A percentile compares a stretch with the other conserved stretches of the same genome.
These are phyloP conservation scores for Tichodroma muraria DNA, from an alignment of 2,113 vertebrate genomes.

Conservation along the genomic window DNA sequence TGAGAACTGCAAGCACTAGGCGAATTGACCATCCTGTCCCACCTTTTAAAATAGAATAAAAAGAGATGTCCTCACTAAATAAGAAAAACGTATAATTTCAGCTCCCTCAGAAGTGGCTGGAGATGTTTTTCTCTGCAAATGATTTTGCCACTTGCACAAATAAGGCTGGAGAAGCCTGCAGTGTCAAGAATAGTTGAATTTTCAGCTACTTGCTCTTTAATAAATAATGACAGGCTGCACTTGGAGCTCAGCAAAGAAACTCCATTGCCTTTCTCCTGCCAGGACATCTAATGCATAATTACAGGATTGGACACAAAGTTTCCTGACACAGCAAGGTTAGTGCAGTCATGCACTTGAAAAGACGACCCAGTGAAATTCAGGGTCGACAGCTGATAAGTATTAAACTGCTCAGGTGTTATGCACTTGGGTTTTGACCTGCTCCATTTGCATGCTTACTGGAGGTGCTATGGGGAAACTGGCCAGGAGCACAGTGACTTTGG, in stretches of 20 bases:
- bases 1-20: not conserved
- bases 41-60: not conserved
- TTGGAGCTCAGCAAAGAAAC: not conserved
- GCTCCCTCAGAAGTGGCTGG: not conserved
- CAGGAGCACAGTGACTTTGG: accelerated
- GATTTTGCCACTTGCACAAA: not conserved
- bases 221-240: constrained; percentile 36
- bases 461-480: not conserved
- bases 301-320: not conserved
- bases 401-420: not conserved
- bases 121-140: not conserved
- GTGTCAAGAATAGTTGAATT: not conserved
- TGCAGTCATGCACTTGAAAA: not conserved
- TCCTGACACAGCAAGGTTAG: constrained; percentile 38
- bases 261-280: not conserved
- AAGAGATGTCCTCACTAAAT: not conserved
- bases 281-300: constrained; percentile 8
- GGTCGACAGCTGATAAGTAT: not conserved
- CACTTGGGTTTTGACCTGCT: not conserved
- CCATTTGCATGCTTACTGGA: not conserved
- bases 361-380: not conserved
- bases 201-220: constrained; percentile 13
- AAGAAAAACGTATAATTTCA: not conserved
- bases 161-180: not conserved
- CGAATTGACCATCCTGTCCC: not conserved